These are phyloP conservation scores for Sebastes aleutianus DNA, from an alignment of 2,797 vertebrate genomes.

Conservation along the genomic window DNA sequence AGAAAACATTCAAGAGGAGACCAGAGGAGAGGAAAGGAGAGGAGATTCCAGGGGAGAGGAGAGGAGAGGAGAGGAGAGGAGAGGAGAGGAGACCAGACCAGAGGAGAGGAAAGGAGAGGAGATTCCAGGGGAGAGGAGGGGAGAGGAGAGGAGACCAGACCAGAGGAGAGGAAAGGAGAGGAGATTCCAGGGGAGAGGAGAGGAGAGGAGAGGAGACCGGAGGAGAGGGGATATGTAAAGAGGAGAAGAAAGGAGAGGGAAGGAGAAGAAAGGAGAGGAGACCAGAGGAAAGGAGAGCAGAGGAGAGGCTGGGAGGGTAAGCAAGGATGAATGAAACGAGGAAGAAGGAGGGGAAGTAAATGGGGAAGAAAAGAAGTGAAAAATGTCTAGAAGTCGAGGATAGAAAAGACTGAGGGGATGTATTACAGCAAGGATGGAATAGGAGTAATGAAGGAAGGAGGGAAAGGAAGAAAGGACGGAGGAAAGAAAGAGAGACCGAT, in stretches of 20 bases:
- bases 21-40: too few species aligned
- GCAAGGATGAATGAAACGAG: background rate
- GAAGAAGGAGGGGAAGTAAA: background rate
- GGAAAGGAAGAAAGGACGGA: background rate
- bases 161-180: too few species aligned
- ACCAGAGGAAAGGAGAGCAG: too few species aligned
- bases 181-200: too few species aligned
- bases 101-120: too few species aligned
- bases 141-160: too few species aligned
- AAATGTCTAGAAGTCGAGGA: background rate
- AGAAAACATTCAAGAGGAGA: too few species aligned
- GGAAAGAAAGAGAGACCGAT: background rate
- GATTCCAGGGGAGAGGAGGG: too few species aligned
- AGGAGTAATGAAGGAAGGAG: background rate
- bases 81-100: too few species aligned
- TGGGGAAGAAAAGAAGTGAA: background rate
- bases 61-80: background rate
- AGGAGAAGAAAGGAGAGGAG: too few species aligned
- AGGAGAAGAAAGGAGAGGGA: too few species aligned
- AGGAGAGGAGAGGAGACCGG: too few species aligned
- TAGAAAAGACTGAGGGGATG: background rate
- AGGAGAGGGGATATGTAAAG: background rate
- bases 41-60: background rate
- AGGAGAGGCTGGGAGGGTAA: background rate
- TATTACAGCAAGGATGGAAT: background rate